These are phyloP conservation scores for Emmelina monodactyla DNA, from an alignment of 2,888 invertebrate species.

Conservation along the genomic window DNA sequence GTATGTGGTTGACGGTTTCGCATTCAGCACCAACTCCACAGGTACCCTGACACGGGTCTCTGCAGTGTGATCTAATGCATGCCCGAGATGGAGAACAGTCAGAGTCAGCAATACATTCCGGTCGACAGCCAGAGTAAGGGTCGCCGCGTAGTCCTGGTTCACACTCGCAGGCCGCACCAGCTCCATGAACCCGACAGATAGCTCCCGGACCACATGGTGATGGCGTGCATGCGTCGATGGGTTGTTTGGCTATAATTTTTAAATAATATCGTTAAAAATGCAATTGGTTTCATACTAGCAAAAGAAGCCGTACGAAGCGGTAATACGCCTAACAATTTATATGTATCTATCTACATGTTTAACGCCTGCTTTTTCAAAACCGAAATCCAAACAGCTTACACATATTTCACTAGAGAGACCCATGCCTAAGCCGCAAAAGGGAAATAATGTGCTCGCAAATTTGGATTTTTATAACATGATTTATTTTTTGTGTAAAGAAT, in stretches of 20 bases:
- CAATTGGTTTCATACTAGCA: not conserved
- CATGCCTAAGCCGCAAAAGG: slow-evolving; percentile 64
- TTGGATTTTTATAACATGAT: not conserved
- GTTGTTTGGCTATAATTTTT: slow-evolving; percentile 41
- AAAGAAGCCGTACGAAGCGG: no score
- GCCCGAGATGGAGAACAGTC: slow-evolving; percentile 85
- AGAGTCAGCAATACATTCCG: slow-evolving; percentile 88
- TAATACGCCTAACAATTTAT: no score
- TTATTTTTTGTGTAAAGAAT: slow-evolving; percentile 4
- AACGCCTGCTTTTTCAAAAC: not conserved
- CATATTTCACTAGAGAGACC: slow-evolving; percentile 57
- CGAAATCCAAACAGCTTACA: slow-evolving; percentile 24
- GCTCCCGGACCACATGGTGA: slow-evolving; percentile 87
- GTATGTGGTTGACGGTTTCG: slow-evolving; percentile 74
- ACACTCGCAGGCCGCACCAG: slow-evolving; percentile 77
- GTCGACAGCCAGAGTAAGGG: slow-evolving; percentile 78
- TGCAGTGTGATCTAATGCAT: slow-evolving; percentile 83
- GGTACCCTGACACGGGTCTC: slow-evolving; percentile 82
- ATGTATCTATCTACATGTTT: no score
- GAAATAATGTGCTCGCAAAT: slow-evolving; percentile 28
- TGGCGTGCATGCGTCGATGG: slow-evolving; percentile 80
- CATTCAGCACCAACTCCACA: slow-evolving; percentile 86
- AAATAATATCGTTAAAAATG: slow-evolving; percentile 7
- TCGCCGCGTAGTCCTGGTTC: slow-evolving; percentile 76
- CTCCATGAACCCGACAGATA: slow-evolving; percentile 76